Conservation (phyloP, 2,113 vertebrate genomes). For the Psilopsiagon aymara region DNA sequence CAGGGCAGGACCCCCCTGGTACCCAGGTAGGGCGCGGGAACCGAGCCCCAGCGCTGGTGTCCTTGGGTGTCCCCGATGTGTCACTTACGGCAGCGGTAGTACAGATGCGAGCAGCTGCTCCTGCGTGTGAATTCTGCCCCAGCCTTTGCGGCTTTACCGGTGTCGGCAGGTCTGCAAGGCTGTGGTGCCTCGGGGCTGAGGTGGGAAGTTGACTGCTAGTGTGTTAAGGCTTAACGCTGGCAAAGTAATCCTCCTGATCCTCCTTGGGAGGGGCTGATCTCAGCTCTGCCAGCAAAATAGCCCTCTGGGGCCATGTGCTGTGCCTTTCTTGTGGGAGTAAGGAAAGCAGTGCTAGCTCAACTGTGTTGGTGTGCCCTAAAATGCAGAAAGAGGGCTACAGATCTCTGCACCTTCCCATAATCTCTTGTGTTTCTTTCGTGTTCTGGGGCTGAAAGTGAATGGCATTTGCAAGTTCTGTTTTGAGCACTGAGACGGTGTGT, state of each 20-base stretch:
- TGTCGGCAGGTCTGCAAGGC: background rate
- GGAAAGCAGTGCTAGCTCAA: background rate
- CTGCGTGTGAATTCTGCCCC: fast-evolving
- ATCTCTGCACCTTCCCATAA: background rate
- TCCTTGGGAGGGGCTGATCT: background rate
- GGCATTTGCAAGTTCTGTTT: background rate
- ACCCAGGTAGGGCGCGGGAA: fast-evolving
- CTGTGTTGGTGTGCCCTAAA: fast-evolving
- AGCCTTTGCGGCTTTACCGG: background rate
- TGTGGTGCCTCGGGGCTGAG: background rate
- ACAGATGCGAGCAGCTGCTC: fast-evolving
- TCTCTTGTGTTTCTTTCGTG: background rate
- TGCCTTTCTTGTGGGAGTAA: background rate
- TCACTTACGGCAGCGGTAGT: fast-evolving
- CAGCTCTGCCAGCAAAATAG: background rate
- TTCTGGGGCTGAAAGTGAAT: background rate
- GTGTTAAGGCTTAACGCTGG: background rate
- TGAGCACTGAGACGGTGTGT: background rate
- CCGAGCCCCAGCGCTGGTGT: fast-evolving
- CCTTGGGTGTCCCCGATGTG: background rate
- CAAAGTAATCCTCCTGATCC: background rate
- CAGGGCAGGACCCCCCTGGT: background rate
- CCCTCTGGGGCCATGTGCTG: background rate
- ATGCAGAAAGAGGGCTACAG: background rate
- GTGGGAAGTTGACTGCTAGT: fast-evolving